Evolutionary conservation across 2,113 vertebrate genomes (phyloP).

Genomic region (Otis tarda): DNA sequence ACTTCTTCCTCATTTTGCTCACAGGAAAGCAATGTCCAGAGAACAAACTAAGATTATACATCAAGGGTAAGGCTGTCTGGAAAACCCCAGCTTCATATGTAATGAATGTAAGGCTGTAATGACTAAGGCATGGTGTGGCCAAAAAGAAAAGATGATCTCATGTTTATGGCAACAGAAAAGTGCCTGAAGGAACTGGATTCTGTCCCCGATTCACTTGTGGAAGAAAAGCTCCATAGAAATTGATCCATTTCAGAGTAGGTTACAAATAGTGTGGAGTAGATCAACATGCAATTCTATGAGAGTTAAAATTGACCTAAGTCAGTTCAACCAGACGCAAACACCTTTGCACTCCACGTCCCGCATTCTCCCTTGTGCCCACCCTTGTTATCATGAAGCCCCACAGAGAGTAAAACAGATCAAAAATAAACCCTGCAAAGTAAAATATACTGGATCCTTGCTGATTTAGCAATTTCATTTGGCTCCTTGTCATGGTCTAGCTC

Average conservation of each 20-base stretch:
- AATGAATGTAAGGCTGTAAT: neutral
- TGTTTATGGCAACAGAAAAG: neutral
- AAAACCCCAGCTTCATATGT: neutral
- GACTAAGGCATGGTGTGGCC: neutral
- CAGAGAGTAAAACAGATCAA: neutral
- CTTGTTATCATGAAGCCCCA: neutral
- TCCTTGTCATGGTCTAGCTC: neutral
- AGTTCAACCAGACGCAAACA: neutral
- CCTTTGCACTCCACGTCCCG: rapidly evolving
- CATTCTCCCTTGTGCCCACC: neutral
- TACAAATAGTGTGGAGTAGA: neutral
- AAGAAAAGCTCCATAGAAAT: neutral
- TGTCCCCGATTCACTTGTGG: neutral
- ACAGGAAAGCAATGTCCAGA: neutral
- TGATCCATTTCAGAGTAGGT: neutral
- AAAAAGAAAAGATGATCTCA: slow-evolving; percentile 2
- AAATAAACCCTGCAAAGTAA: neutral
- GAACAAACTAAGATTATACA: neutral
- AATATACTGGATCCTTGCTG: neutral
- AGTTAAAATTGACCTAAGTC: neutral
- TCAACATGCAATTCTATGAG: neutral
- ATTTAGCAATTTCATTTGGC: neutral
- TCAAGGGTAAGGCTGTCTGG: neutral
- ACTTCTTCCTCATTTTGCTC: neutral
- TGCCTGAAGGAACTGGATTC: neutral